A percentile compares a stretch with the other conserved stretches of the same genome.
Conservation (phyloP, 2,888 invertebrate genomes). For the Pecten maximus region DNA sequence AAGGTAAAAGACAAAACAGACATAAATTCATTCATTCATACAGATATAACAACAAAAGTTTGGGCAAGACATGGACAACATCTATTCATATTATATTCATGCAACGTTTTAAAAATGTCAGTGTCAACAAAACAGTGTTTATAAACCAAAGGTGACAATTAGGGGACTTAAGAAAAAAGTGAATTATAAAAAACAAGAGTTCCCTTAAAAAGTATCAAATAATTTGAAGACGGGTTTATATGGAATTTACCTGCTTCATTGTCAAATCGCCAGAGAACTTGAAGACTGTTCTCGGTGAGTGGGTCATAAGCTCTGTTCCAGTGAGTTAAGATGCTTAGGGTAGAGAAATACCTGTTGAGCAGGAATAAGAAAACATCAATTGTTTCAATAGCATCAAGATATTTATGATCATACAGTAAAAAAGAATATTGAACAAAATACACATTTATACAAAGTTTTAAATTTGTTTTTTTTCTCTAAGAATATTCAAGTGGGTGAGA, state of each 20-base stretch:
- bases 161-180: not conserved
- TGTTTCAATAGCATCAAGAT: no score
- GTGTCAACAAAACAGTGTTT: not conserved
- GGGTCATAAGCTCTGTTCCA: slow-evolving; percentile 57
- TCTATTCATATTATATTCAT: no score
- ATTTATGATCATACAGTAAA: no score
- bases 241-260: slow-evolving; percentile 51
- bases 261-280: slow-evolving; percentile 61
- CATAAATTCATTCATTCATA: no score
- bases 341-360: slow-evolving; percentile 54
- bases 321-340: slow-evolving; percentile 53
- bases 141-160: not conserved
- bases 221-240: no score
- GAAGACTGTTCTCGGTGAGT: slow-evolving; percentile 47
- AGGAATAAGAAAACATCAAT: not conserved
- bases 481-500: no score
- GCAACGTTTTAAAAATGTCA: not conserved
- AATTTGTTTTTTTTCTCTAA: no score
- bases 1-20: no score
- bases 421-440: no score
- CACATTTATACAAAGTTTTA: no score
- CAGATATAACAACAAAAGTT: no score
- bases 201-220: not conserved
- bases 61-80: no score
- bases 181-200: not conserved